Evolutionary conservation across 1,140 invertebrate species (phyloP).

Genomic region (Hylyphantes graminicola): DNA sequence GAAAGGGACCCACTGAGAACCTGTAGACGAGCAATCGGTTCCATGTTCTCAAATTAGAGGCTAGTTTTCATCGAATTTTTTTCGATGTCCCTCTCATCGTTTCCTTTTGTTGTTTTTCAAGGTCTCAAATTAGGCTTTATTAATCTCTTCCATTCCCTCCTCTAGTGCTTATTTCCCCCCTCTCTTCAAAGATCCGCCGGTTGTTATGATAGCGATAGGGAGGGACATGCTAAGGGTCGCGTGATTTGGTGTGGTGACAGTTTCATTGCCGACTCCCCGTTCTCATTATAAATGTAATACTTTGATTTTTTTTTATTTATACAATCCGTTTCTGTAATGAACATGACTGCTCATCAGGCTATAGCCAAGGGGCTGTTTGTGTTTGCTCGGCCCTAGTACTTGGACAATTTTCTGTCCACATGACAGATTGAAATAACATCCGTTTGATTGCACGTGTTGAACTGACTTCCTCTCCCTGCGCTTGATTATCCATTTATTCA

Average conservation of each 20-base stretch:
- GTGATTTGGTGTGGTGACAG: slow-evolving; percentile 31
- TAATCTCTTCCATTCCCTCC: slow-evolving; percentile 47
- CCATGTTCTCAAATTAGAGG: slow-evolving; percentile 41
- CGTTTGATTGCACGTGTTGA: too few relatives aligned
- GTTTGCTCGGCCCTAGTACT: too few relatives aligned
- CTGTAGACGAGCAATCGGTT: slow-evolving; percentile 32
- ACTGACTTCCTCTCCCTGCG: too few relatives aligned
- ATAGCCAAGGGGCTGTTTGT: too few relatives aligned
- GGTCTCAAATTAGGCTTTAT: slow-evolving; percentile 51
- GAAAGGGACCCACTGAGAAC: slow-evolving; percentile 26
- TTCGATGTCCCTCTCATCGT: neutral
- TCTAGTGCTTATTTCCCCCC: slow-evolving; percentile 23
- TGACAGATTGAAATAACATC: too few relatives aligned
- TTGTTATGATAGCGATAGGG: neutral
- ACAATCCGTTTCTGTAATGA: too few relatives aligned
- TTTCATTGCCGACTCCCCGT: neutral
- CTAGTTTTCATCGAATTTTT: slow-evolving; percentile 22
- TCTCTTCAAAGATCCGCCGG: neutral
- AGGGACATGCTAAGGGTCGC: neutral
- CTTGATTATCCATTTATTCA: too few relatives aligned
- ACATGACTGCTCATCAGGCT: too few relatives aligned
- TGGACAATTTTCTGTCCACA: too few relatives aligned
- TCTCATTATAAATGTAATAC: neutral
- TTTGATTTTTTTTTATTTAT: neutral
- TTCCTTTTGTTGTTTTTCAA: slow-evolving; percentile 46